Evolutionary conservation across 2,113 vertebrate species (phyloP).

Genomic region (Oncorhynchus mykiss): DNA sequence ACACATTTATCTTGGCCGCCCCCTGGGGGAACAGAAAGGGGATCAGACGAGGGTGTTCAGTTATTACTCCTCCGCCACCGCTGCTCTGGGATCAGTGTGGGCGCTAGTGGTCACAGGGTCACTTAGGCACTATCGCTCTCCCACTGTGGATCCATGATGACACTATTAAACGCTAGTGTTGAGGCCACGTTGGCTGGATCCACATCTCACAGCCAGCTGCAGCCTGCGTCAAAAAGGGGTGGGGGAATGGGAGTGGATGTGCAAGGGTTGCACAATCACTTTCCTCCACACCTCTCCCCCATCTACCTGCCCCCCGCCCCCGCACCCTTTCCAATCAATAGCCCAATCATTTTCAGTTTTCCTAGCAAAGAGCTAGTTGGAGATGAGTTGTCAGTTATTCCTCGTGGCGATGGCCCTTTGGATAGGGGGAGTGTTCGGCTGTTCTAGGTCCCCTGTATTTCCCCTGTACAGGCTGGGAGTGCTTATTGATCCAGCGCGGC

Average conservation of each 20-base stretch:
- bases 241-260: not conserved
- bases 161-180: slow-evolving; percentile 30
- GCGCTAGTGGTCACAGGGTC: slow-evolving; percentile 15
- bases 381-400: slow-evolving; percentile 39
- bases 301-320: not conserved
- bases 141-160: slow-evolving; percentile 46
- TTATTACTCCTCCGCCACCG: slow-evolving; percentile 19
- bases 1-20: slow-evolving; percentile 29
- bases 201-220: slow-evolving; percentile 12
- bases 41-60: slow-evolving; percentile 19
- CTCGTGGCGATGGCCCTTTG: slow-evolving; percentile 24
- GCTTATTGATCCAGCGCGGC: slow-evolving; percentile 20
- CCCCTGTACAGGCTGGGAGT: slow-evolving; percentile 12
- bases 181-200: not conserved
- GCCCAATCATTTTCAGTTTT: slow-evolving; percentile 42
- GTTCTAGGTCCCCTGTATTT: slow-evolving; percentile 10
- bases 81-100: slow-evolving; percentile 8
- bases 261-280: slow-evolving; percentile 23
- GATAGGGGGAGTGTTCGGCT: slow-evolving; percentile 12
- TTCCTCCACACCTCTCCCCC: not conserved
- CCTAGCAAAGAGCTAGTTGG: not conserved
- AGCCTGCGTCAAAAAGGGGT: slow-evolving; percentile 1
- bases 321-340: slow-evolving; percentile 38
- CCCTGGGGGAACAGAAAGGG: slow-evolving; percentile 18
- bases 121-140: slow-evolving; percentile 17